These are phyloP conservation scores for Oryzias curvinotus DNA, from an alignment of 2,113 vertebrate species.

Conservation along the genomic window DNA sequence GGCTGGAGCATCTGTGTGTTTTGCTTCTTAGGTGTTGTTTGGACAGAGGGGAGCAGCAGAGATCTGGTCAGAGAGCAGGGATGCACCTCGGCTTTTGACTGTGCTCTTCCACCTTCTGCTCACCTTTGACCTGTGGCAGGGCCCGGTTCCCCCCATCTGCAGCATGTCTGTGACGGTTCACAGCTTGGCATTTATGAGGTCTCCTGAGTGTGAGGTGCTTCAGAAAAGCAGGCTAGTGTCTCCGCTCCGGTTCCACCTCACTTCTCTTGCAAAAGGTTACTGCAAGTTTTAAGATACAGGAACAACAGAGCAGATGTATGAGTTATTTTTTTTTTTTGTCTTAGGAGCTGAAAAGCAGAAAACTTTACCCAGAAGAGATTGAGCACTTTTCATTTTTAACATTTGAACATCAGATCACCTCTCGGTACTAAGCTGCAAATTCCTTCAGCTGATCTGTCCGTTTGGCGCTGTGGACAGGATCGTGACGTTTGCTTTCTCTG, in stretches of 20 bases:
- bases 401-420: no score
- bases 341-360: no score
- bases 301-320: no score
- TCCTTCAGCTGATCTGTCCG: conserved; percentile 30
- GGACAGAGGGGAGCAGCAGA: conserved; percentile 23
- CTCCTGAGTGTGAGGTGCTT: not conserved
- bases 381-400: no score
- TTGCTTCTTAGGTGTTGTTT: not conserved
- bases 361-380: no score
- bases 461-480: conserved; percentile 33
- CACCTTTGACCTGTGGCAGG: conserved; percentile 15
- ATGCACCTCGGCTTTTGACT: no score
- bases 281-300: no score
- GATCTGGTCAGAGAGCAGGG: not conserved
- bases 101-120: not conserved
- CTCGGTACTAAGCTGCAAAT: no score
- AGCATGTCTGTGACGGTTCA: not conserved
- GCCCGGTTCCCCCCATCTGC: not conserved
- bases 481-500: conserved; percentile 27
- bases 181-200: not conserved
- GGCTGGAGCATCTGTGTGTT: conserved; percentile 5
- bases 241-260: no score
- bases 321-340: no score
- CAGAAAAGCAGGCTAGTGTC: no score
- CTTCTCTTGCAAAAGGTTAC: no score